Evolutionary conservation across 2,113 vertebrate species (phyloP), one percentile per base, ranked within the genome.

Genomic region (Ochotona princeps): DNA sequence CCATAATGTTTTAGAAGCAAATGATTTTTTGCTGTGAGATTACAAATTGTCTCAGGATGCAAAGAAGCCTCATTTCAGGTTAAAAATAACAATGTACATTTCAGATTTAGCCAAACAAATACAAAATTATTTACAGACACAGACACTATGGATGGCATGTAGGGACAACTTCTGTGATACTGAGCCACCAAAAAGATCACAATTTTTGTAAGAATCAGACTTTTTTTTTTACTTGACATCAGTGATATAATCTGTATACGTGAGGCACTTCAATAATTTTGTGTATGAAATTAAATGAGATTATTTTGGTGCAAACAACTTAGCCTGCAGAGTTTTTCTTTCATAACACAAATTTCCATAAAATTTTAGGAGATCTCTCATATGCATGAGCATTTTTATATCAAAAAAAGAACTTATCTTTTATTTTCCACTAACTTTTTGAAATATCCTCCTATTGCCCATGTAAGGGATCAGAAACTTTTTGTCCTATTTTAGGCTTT

Each of bases 1-100:
- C 60, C 25, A 25, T 69, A 72, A 61, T 82, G 20, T 84, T 93
- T 87, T 65, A 93, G 76, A 94, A 74, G n/a, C 63, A 72, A n/a
- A 30, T 76, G n/a, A 67, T 72, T 83, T 72, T 79, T 88, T 83
- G 80, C 73, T 91, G 26, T 38, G 87, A 91, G 38, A 72, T 70
- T 83, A 21, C 35, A 95, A 49, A 91, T 95, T 67, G 51, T 76
- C 38, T 76, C 28, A 61, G 57, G 66, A 81, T 51, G 20, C 18
- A 14, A 49, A 63, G 76, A 84, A 75, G 20, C 10, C 17, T 54
- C 11, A 76, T 13, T 92, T 17, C n/a, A 25, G 25, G 69, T 91
- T 89, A 61, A 87, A 81, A 87, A 80, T 60, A 81, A 47, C 38
- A 76, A 65, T 18, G 20, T 35, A 7, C 38, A 83, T 75, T 49